Evolutionary conservation across 2,113 vertebrate species (phyloP).

Genomic region (Mesoclemmys tuberculata): DNA sequence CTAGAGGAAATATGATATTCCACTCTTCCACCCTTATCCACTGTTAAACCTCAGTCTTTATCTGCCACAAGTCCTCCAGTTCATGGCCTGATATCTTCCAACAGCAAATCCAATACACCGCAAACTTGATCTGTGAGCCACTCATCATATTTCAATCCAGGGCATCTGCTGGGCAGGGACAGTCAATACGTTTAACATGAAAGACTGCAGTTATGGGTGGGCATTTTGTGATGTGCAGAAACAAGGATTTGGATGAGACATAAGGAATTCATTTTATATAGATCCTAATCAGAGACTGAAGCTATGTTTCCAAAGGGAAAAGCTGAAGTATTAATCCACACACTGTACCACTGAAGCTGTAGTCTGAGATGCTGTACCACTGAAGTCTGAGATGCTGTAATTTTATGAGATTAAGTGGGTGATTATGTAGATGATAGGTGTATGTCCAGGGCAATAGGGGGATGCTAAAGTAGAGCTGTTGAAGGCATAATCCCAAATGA

Average conservation of each 20-base stretch:
- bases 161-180: not conserved
- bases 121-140: not conserved
- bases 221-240: too few species aligned
- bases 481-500: not conserved
- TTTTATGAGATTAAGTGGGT: not conserved
- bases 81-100: fast-evolving
- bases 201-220: not conserved
- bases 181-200: not conserved
- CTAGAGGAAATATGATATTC: not conserved
- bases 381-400: not conserved
- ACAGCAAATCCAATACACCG: not conserved
- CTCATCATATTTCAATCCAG: not conserved
- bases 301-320: not conserved
- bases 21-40: not conserved
- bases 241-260: not conserved
- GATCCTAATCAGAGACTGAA: not conserved
- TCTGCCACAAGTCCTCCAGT: fast-evolving
- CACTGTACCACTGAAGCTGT: not conserved
- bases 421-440: not conserved
- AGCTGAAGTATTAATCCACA: not conserved
- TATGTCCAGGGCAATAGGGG: too few species aligned
- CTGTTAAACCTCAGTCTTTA: not conserved
- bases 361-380: fast-evolving
- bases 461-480: not conserved
- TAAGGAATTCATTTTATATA: fast-evolving